These are phyloP conservation scores for Notamacropus eugenii DNA, from an alignment of 2,797 vertebrate species.

Conservation along the genomic window DNA sequence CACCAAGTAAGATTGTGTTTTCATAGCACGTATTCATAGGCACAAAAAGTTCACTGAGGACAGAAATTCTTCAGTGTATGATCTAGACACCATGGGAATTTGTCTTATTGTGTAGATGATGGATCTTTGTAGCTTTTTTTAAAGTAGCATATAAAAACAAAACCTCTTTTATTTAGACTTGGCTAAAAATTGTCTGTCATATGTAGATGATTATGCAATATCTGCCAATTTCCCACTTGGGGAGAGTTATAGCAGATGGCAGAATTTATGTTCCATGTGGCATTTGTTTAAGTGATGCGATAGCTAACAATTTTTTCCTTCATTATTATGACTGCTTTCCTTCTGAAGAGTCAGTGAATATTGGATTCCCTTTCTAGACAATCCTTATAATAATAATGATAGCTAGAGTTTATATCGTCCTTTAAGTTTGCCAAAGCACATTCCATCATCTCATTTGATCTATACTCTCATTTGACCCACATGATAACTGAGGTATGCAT, in stretches of 20 bases:
- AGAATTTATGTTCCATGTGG: conserved; percentile 79
- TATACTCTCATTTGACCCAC: neutral
- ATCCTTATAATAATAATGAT: neutral
- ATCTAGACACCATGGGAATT: neutral
- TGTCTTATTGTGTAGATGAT: conserved; percentile 47
- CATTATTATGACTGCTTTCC: conserved; percentile 78
- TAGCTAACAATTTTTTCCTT: conserved; percentile 78
- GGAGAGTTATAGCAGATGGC: conserved; percentile 85
- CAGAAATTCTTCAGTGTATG: neutral
- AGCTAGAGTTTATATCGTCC: neutral
- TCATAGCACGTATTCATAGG: neutral
- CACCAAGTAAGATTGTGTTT: neutral
- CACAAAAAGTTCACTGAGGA: neutral
- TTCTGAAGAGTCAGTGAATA: conserved; percentile 62
- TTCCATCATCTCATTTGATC: neutral
- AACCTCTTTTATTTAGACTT: conserved; percentile 77
- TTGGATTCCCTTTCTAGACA: conserved; percentile 36
- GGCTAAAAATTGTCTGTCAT: conserved; percentile 84
- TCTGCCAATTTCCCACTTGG: conserved; percentile 82
- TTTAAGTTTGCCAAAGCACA: neutral
- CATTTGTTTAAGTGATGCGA: conserved; percentile 82
- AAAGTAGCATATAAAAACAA: conserved; percentile 62
- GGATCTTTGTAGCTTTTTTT: conserved; percentile 45
- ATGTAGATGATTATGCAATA: conserved; percentile 83
- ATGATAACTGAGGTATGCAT: neutral